Evolutionary conservation across 1,140 invertebrate species (phyloP), one percentile per base, ranked within the genome.

Genomic region (Microplitis mediator): DNA sequence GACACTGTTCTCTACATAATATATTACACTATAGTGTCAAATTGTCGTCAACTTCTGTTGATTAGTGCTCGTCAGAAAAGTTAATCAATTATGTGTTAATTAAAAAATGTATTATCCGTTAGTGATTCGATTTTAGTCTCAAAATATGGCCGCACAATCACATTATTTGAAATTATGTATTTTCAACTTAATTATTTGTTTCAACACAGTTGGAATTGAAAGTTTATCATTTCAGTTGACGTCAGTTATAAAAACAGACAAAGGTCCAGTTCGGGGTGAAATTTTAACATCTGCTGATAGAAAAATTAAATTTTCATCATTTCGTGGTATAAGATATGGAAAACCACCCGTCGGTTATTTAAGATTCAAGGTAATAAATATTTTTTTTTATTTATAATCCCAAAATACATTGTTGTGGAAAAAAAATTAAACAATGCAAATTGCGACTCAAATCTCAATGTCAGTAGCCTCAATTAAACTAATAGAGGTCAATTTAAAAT

Each of bases 241-340:
- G 23, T 31, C 11, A 14, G 60, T 61, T 11, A 45, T 61, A 4
- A 3, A 62, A 6, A 70, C 68, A 14, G 36, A 51, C 31, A 70
- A 51, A 36, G 68, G 56, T 35, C 68, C 56, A 6, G 68, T 70
- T 4, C 35, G 45, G 13, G 60, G 60, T 45, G 58, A 71, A 63
- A 52, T 64, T 52, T 4, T 11, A 3, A 35, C 50, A 13, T 63
- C 50, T 31, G 3, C 64, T 16, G 9, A 11, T 16, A 64, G 52
- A 3, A 23, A 13, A 31, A 34, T 60, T 1, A 52, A 65, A 61
- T 72, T 58, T 35, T 23, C 64, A 31, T 16, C 68, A n/a, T 70
- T 70, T 16, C 39, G 36, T 36, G 68, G 68, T 6, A 70, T 70
- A 14, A 14, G 68, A 50, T 70, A 45, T 31, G 68, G 36, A 0